Base-by-base conservation (phyloP, 2,888 invertebrate genomes). In the Minunthozetes semirufus region DNA sequence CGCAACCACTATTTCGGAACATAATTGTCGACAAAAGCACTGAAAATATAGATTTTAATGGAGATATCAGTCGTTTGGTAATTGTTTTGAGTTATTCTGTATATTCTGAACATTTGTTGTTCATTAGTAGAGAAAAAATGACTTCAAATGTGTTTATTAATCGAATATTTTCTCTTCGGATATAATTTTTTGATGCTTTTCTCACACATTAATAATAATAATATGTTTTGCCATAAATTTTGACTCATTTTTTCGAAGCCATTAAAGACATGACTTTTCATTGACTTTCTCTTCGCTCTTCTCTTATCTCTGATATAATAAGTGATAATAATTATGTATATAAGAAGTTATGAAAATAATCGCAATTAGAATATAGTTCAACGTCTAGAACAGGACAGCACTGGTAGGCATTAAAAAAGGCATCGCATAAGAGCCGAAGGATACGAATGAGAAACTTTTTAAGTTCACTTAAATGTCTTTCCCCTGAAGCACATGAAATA, bases 401-500 rank as follows among this genome's bases (percentile, higher is more conserved):
- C n/a, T 50, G 19, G 50, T 50, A 50, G 61, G 42, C 61, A 2
- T 61, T 50, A 3, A 50, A 59, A 3, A 1, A 5, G 29, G 25
- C 56, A 61, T 25, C 27, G 25, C 27, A 19, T 29, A 22, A 25
- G 17, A n/a, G 56, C 19, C 25, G 56, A 56, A 25, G 48, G 50
- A 61, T 61, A 25, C 17, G 61, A 22, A 61, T 61, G 61, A 29
- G 17, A 19, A 27, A 17, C 25, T 61, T 25, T 27, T 19, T 61
- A 61, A 25, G 22, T 61, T 25, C 61, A 61, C 25, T 29, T 19
- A 29, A 61, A 61, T 61, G 61, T 61, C 61, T 61, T 61, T 61
- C 25, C 13, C 61, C 27, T 61, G 19, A 25, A 61, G 61, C 19
- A 61, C 29, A 22, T 61, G 25, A 61, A 61, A 27, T 61, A 19